Evolutionary conservation across 2,888 invertebrate species (phyloP), one percentile per base, ranked within the genome.

Genomic region (Ennomos erosarius): DNA sequence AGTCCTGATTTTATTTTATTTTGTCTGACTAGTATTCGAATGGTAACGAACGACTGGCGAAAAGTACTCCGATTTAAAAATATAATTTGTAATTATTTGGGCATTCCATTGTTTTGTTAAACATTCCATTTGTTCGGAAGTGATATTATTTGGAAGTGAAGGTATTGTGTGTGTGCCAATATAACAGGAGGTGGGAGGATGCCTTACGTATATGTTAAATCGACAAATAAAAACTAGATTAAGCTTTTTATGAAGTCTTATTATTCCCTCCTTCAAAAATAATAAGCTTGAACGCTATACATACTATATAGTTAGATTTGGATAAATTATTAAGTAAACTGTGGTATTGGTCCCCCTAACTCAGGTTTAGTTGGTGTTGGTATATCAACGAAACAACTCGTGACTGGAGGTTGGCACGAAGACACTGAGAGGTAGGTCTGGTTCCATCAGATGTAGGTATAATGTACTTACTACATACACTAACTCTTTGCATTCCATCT

Each of bases 81-180:
- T 60, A 51, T 70, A 58, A 63, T 52, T 46, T 68, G 51, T 65
- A 63, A 67, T 69, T 47, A 51, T 78, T 81, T 78, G 80, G 85
- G 84, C 85, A 88, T 88, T 87, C 87, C 87, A 81, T 76, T 80
- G 74, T 75, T 75, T 76, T 75, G 73, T 80, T 72, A 52, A 74
- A 88, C 90, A 91, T 91, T 91, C 91, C 91, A 89, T 84, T 77
- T 78, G 78, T 80, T 78, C 70, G 67, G 79, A 82, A 79, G 84
- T 82, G 85, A 82, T 86, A 82, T 81, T 79, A 78, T 80, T 83
- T 82, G 82, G 74, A 79, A 81, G 82, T 71, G 80, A 81, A 78
- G 89, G 88, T 84, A 83, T 81, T 81, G 90, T 89, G 91, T 81
- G 90, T 89, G 91, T 92, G 92, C 92, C 92, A 92, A 92, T 87